A percentile compares a stretch with the other conserved stretches of the same genome.
Evolutionary conservation across 2,888 invertebrate genomes (phyloP).

Genomic region (Metalampra italica): DNA sequence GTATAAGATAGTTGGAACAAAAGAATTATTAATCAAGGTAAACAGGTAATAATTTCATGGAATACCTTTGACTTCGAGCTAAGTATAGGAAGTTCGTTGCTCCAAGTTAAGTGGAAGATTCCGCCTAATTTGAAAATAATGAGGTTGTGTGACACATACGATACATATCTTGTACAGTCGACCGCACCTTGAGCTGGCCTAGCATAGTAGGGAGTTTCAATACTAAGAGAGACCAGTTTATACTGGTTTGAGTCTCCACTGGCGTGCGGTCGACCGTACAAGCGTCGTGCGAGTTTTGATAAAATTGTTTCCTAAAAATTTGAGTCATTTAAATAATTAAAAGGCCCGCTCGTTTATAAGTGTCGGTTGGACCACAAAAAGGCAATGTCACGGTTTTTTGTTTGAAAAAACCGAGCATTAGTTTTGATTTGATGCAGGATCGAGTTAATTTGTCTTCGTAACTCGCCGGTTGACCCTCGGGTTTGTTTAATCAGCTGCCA

Average conservation of each 20-base stretch:
- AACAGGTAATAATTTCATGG: constrained; percentile 35
- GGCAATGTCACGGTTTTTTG: background rate
- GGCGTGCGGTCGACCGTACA: no score
- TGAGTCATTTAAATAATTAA: constrained; percentile 4
- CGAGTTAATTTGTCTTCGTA: no score
- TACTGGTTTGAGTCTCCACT: no score
- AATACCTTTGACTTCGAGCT: constrained; percentile 29
- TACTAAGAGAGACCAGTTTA: no score
- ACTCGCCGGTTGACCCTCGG: no score
- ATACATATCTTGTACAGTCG: constrained; percentile 4
- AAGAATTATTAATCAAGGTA: constrained; percentile 49
- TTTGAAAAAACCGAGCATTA: no score
- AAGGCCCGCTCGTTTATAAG: constrained; percentile 1
- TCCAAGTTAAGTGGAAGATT: constrained; percentile 55
- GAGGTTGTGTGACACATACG: constrained; percentile 45
- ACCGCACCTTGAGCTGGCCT: no score
- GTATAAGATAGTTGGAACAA: constrained; percentile 32
- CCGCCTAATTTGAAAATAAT: constrained; percentile 70
- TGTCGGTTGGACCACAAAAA: constrained; percentile 1
- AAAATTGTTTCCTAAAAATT: constrained; percentile 5
- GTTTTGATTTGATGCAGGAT: no score
- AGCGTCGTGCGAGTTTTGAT: constrained; percentile 4
- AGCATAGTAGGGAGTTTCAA: no score
- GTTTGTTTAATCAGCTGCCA: no score
- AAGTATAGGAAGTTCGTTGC: constrained; percentile 68